Evolutionary conservation across 1,140 invertebrate genomes (phyloP).

Genomic region (Tetramorium parvispinum): DNA sequence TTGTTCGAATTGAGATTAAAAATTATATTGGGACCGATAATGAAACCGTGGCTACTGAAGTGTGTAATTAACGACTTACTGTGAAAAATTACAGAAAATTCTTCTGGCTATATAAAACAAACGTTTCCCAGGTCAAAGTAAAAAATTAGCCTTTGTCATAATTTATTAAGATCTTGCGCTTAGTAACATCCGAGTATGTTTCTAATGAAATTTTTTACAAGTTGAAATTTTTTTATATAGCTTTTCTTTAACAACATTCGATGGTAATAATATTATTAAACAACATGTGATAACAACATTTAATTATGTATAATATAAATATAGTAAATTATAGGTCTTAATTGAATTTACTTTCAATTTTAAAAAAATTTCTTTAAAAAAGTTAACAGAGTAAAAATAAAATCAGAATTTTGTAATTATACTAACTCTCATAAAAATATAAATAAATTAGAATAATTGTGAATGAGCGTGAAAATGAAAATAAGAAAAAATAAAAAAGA

Average conservation of each 20-base stretch:
- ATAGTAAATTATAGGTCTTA: not conserved
- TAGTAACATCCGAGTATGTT: not conserved
- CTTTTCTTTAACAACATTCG: not conserved
- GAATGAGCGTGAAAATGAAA: not conserved
- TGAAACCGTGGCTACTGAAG: not conserved
- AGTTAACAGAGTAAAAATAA: not conserved
- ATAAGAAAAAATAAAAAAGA: not conserved
- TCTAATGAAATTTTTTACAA: not conserved
- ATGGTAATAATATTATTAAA: no score
- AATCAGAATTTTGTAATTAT: not conserved
- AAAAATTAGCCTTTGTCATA: not conserved
- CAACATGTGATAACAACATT: not conserved
- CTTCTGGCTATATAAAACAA: not conserved
- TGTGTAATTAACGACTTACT: constrained; percentile 19
- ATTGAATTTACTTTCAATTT: not conserved
- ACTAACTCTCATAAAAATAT: not conserved
- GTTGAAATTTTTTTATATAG: not conserved
- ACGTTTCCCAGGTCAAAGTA: not conserved
- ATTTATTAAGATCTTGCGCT: not conserved
- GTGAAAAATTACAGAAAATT: constrained; percentile 4
- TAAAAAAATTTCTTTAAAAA: not conserved
- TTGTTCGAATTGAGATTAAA: constrained; percentile 35
- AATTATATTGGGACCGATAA: constrained; percentile 28
- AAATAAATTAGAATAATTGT: not conserved
- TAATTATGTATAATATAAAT: not conserved